phyloP scores from a whole-genome alignment of 2,888 invertebrate genomes.

The Cabera pusaria region DNA sequence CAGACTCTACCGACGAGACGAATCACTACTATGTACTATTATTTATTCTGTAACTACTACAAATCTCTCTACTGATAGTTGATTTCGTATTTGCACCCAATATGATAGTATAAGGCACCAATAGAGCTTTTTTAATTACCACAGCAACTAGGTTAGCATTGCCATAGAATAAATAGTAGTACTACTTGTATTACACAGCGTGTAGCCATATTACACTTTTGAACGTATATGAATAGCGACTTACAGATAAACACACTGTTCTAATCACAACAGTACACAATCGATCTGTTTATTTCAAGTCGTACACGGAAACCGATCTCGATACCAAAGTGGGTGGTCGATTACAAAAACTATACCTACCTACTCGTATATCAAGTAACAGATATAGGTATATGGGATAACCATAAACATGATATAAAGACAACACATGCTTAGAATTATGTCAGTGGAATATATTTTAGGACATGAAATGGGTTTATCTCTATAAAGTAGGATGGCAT shows the following conservation, averaged over 20 bases:
- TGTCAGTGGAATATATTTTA: background rate
- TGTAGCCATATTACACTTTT: constrained; percentile 21
- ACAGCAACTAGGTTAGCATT: too few relatives aligned
- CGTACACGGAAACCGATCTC: constrained; percentile 64
- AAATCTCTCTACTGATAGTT: too few relatives aligned
- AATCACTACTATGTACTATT: too few relatives aligned
- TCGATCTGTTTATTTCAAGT: constrained; percentile 74
- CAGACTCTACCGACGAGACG: too few relatives aligned
- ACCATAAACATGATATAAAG: constrained; percentile 10
- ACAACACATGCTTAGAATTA: too few relatives aligned
- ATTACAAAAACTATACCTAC: constrained; percentile 19
- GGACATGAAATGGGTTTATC: constrained; percentile 20
- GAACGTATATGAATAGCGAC: constrained; percentile 65
- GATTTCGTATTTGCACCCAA: too few relatives aligned
- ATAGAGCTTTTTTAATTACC: too few relatives aligned
- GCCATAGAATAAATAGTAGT: too few relatives aligned
- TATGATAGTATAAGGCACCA: too few relatives aligned
- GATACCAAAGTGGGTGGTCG: constrained; percentile 71
- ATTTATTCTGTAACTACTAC: too few relatives aligned
- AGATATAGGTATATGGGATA: constrained; percentile 8
- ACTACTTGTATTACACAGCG: too few relatives aligned
- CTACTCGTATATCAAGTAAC: constrained; percentile 4
- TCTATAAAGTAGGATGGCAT: too few relatives aligned
- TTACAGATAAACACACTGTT: constrained; percentile 63
- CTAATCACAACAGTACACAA: constrained; percentile 78